A percentile compares a stretch with the other conserved stretches of the same genome.
Conservation (phyloP, 2,113 vertebrate genomes). For the Casuarius casuarius region DNA sequence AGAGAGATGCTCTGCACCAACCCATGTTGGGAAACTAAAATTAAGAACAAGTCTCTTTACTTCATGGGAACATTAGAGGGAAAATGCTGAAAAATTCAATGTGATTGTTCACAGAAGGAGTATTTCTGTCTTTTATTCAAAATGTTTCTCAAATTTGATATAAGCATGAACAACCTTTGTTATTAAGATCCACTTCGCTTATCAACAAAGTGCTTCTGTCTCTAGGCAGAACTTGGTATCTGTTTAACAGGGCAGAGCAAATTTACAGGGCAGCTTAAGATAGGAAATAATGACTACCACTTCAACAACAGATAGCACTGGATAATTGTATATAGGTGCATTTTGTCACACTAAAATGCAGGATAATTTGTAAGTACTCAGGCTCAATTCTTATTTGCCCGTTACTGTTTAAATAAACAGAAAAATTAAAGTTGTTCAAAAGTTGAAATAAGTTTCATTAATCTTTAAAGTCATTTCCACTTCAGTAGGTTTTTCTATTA, state of each 20-base stretch:
- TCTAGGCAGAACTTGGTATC: background rate
- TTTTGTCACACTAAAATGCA: background rate
- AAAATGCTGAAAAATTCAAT: background rate
- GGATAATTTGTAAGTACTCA: background rate
- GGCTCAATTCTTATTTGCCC: background rate
- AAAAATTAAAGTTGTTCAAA: background rate
- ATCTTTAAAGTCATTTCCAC: background rate
- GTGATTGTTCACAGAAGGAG: background rate
- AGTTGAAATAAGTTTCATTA: background rate
- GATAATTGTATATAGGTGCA: slow-evolving; percentile 2
- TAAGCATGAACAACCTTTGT: background rate
- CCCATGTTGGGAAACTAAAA: background rate
- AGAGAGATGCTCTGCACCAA: background rate
- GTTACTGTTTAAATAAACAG: background rate
- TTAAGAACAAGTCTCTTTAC: background rate
- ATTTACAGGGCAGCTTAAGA: slow-evolving; percentile 53
- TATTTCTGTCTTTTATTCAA: slow-evolving; percentile 6
- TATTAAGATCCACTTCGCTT: slow-evolving; percentile 19
- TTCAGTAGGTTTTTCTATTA: background rate
- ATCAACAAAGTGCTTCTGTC: slow-evolving; percentile 1
- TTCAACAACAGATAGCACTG: background rate
- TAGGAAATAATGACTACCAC: slow-evolving; percentile 38
- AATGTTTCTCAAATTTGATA: slow-evolving; percentile 9
- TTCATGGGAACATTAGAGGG: accelerated
- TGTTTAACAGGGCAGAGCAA: slow-evolving; percentile 45